Percentiles rank a stretch among this genome's conserved stretches.
These are phyloP conservation scores for Pygoscelis antarcticus DNA, from an alignment of 2,113 vertebrate species.

Conservation along the genomic window DNA sequence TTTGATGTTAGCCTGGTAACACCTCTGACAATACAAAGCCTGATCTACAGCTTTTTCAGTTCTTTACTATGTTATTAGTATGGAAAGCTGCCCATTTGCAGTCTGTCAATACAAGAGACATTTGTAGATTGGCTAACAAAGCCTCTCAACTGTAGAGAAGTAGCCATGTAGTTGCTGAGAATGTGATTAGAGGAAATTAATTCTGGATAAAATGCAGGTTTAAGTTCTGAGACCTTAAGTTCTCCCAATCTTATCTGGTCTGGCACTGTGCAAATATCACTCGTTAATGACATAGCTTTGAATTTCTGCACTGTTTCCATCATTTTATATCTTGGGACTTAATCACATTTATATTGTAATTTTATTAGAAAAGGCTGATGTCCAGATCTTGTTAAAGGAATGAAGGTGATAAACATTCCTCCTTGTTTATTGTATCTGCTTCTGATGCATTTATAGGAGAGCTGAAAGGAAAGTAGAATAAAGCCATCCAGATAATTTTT, in stretches of 20 bases:
- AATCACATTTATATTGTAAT: not conserved
- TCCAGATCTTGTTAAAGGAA: conserved; percentile 19
- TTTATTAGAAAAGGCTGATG: conserved; percentile 9
- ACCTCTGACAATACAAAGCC: not conserved
- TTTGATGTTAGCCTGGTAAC: not conserved
- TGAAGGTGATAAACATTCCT: conserved; percentile 42
- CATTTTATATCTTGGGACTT: not conserved
- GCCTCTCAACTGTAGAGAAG: not conserved
- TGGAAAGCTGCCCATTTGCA: not conserved
- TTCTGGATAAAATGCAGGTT: conserved; percentile 23
- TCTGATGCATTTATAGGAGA: not conserved
- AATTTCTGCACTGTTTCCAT: not conserved
- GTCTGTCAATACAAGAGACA: not conserved
- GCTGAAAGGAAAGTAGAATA: not conserved
- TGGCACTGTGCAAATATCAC: not conserved
- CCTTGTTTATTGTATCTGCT: conserved; percentile 28
- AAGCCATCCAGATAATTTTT: not conserved
- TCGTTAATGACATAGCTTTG: not conserved
- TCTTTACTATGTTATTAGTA: not conserved
- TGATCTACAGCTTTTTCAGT: not conserved
- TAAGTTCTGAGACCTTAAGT: not conserved
- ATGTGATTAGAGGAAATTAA: conserved; percentile 54
- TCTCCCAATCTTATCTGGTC: not conserved
- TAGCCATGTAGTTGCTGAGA: not conserved
- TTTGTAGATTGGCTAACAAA: not conserved